Evolutionary conservation across 2,113 vertebrate species (phyloP).

Genomic region (Takifugu flavidus): DNA sequence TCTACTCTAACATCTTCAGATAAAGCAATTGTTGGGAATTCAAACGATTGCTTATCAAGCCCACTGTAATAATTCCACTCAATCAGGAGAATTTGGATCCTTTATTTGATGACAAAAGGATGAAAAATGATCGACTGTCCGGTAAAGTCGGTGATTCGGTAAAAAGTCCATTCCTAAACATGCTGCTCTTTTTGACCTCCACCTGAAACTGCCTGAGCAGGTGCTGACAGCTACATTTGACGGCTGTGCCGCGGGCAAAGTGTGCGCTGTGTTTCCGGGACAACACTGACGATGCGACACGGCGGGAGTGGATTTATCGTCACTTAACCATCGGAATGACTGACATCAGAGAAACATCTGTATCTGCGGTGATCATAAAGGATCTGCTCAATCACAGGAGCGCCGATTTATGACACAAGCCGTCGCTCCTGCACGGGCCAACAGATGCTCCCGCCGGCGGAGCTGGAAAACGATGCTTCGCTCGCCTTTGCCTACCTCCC

Average conservation of each 20-base stretch:
- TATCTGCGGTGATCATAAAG: conserved; percentile 31
- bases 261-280: conserved; percentile 12
- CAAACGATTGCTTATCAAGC: not conserved
- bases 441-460: conserved; percentile 59
- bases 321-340: conserved; percentile 17
- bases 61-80: not conserved
- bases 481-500: conserved; percentile 35
- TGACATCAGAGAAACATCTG: conserved; percentile 35
- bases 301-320: conserved; percentile 1
- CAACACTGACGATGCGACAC: conserved; percentile 31
- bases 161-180: too few relatives aligned
- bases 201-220: conserved; percentile 22
- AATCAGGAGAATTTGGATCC: not conserved
- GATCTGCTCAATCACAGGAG: conserved; percentile 16
- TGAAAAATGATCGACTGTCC: conserved; percentile 12
- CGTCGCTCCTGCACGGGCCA: conserved; percentile 31
- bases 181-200: conserved; percentile 11
- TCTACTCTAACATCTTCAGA: not conserved
- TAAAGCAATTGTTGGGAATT: not conserved
- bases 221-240: not conserved
- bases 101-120: conserved; percentile 10
- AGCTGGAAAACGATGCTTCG: conserved; percentile 47
- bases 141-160: too few relatives aligned
- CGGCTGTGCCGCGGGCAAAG: not conserved
- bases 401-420: conserved; percentile 33